Percentiles rank a stretch among this genome's conserved stretches.
These are phyloP conservation scores for Eupeodes luniger DNA, from an alignment of 2,888 invertebrate species.

Conservation along the genomic window DNA sequence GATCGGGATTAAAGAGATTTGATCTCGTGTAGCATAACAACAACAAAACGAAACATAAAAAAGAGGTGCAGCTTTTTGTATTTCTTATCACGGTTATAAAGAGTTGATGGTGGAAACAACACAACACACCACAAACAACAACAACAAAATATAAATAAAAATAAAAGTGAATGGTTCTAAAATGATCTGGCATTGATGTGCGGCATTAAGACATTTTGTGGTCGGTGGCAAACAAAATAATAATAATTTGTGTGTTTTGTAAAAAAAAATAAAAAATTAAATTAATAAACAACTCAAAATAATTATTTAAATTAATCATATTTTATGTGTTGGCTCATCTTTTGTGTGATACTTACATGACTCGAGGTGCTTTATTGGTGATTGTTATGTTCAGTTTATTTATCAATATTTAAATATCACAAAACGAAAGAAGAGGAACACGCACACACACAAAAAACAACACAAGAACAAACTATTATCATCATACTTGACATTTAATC, in stretches of 20 bases:
- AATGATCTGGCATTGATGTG: conserved; percentile 33
- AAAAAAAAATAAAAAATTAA: not conserved
- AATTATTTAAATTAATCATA: conserved; percentile 33
- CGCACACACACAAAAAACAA: not conserved
- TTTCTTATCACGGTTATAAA: conserved; percentile 38
- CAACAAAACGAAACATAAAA: not conserved
- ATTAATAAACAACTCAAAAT: not conserved
- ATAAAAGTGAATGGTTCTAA: conserved; percentile 40
- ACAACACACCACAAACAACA: not conserved
- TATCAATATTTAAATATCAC: conserved; percentile 12
- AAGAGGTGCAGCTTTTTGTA: conserved; percentile 29
- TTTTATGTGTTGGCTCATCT: not conserved
- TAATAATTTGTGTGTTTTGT: conserved; percentile 21
- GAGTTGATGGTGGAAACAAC: not conserved
- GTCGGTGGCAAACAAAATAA: conserved; percentile 7
- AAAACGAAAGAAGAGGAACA: not conserved
- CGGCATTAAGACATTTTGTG: conserved; percentile 26
- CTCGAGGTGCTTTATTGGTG: not conserved
- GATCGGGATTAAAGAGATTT: conserved; percentile 37
- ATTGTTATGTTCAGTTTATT: not conserved
- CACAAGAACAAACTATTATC: not conserved
- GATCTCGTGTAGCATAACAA: conserved; percentile 15
- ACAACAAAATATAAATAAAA: conserved; percentile 10
- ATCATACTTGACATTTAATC: conserved; percentile 51
- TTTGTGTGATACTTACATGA: conserved; percentile 18